Evolutionary conservation across 2,888 invertebrate species (phyloP).

Genomic region (Drosophila mimica): DNA sequence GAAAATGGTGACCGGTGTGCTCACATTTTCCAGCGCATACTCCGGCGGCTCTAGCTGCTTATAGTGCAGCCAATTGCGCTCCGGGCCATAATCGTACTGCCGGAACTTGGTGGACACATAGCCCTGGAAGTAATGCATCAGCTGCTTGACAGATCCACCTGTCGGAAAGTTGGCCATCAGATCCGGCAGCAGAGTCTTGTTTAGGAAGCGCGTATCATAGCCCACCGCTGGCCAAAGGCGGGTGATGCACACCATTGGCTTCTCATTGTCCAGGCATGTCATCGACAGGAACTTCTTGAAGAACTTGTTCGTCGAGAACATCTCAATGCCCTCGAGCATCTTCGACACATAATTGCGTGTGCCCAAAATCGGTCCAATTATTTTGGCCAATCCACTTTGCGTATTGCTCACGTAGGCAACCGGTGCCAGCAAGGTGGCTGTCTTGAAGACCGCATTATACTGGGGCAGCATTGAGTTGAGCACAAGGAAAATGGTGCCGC

Average conservation of each 20-base stretch:
- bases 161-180: conserved; percentile 83
- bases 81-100: conserved; percentile 82
- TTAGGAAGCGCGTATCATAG: conserved; percentile 81
- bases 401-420: conserved; percentile 83
- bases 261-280: conserved; percentile 82
- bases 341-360: conserved; percentile 83
- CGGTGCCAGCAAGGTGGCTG: conserved; percentile 82
- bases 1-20: conserved; percentile 81
- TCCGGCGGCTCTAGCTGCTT: conserved; percentile 82
- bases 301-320: conserved; percentile 84
- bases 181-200: conserved; percentile 82
- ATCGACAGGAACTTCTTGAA: conserved; percentile 83
- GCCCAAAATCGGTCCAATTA: conserved; percentile 87
- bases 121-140: conserved; percentile 84
- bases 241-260: conserved; percentile 80
- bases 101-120: conserved; percentile 83
- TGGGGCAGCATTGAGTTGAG: conserved; percentile 82
- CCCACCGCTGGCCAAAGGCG: conserved; percentile 84
- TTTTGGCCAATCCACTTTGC: conserved; percentile 86
- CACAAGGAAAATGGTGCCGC: conserved; percentile 83
- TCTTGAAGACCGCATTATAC: conserved; percentile 82
- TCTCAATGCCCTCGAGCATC: conserved; percentile 82
- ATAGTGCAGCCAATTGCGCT: conserved; percentile 79
- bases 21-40: conserved; percentile 78
- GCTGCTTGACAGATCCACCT: conserved; percentile 83